phyloP scores from a whole-genome alignment of 2,797 vertebrate species.

The Sparus aurata region DNA sequence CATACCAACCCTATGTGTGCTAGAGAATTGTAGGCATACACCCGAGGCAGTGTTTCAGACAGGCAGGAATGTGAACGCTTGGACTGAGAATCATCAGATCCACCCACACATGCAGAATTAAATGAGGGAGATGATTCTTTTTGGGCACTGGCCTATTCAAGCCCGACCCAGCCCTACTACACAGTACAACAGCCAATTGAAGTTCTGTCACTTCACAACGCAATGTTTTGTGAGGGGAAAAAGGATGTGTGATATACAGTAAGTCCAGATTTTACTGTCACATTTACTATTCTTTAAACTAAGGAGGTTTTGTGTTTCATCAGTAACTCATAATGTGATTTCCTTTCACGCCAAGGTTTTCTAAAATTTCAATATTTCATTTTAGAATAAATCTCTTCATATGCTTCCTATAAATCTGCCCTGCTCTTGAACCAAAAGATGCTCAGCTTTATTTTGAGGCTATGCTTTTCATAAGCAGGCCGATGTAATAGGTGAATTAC shows the following conservation, averaged over 20 bases:
- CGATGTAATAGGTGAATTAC: slow-evolving; percentile 62
- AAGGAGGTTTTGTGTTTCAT: slow-evolving; percentile 31
- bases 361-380: slow-evolving; percentile 37
- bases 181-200: slow-evolving; percentile 4
- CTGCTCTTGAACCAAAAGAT: slow-evolving; percentile 42
- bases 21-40: slow-evolving; percentile 48
- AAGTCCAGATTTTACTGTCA: slow-evolving; percentile 15
- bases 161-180: slow-evolving; percentile 27
- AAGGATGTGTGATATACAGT: background rate
- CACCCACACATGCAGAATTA: slow-evolving; percentile 62
- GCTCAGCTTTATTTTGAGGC: slow-evolving; percentile 50
- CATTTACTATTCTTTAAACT: slow-evolving; percentile 14
- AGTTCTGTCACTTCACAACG: slow-evolving; percentile 12
- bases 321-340: slow-evolving; percentile 38
- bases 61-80: slow-evolving; percentile 50
- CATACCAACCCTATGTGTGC: slow-evolving; percentile 52
- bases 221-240: background rate
- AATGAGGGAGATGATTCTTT: slow-evolving; percentile 63
- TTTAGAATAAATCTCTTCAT: slow-evolving; percentile 42
- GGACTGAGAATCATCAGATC: slow-evolving; percentile 52
- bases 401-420: slow-evolving; percentile 23
- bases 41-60: slow-evolving; percentile 64
- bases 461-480: slow-evolving; percentile 40
- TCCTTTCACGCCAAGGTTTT: slow-evolving; percentile 27
- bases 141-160: slow-evolving; percentile 33